Percentiles rank a stretch among this genome's conserved stretches.
phyloP scores from a whole-genome alignment of 2,797 vertebrate species.

The Gymnopithys bicolor region DNA sequence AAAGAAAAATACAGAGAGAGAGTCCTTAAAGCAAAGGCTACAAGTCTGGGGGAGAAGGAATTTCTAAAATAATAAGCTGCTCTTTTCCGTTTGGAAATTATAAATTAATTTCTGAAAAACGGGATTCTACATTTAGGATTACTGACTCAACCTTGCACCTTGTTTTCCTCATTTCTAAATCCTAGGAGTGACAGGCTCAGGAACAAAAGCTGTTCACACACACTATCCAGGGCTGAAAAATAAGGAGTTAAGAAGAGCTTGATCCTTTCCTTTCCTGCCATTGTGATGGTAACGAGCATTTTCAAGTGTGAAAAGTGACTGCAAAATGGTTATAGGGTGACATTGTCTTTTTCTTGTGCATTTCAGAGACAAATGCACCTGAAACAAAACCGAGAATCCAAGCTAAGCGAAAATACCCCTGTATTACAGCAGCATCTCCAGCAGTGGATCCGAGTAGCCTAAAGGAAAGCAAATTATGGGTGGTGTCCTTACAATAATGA shows the following conservation, averaged over 20 bases:
- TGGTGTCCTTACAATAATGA: not conserved
- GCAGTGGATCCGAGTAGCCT: not conserved
- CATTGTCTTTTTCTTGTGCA: not conserved
- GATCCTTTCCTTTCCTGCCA: not conserved
- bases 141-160: not conserved
- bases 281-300: not conserved
- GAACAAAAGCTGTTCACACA: not conserved
- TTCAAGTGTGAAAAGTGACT: not conserved
- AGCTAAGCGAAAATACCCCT: not conserved
- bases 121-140: not conserved
- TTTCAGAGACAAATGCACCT: not conserved
- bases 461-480: not conserved
- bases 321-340: not conserved
- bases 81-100: not conserved
- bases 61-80: not conserved
- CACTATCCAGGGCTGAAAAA: not conserved
- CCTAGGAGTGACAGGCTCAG: not conserved
- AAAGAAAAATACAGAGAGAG: not conserved
- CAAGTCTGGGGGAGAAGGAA: not conserved
- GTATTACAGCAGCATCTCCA: not conserved
- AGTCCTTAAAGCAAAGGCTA: not conserved
- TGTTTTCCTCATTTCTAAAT: not conserved
- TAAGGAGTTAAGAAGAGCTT: not conserved
- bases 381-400: not conserved
- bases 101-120: not conserved